Evolutionary conservation across 1,140 invertebrate genomes (phyloP).

Genomic region (Neodiprion virginianus): DNA sequence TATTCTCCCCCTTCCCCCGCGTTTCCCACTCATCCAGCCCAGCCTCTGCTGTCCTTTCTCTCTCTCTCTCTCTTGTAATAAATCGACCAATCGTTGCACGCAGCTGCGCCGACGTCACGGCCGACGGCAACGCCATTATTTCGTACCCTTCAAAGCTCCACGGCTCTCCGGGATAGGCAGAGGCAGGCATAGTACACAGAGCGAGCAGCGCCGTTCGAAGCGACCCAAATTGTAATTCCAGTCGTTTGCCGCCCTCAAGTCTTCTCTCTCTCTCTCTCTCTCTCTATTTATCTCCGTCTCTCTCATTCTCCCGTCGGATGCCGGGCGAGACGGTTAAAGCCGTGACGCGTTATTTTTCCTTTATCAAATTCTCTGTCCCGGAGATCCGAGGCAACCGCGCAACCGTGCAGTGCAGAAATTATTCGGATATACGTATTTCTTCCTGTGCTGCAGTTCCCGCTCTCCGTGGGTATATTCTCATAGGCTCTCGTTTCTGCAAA

Average conservation of each 20-base stretch:
- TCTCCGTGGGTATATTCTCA: no score
- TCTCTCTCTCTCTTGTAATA: not conserved
- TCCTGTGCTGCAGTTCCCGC: no score
- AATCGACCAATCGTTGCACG: slow-evolving; percentile 8
- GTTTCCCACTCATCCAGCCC: not conserved
- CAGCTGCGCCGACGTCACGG: slow-evolving; percentile 11
- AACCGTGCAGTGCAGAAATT: not conserved
- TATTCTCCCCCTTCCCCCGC: not conserved
- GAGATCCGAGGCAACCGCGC: not conserved
- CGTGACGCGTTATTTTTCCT: not conserved
- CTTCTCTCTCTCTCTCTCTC: no score
- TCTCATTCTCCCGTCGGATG: no score
- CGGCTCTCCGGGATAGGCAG: not conserved
- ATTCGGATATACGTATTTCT: no score
- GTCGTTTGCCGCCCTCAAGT: not conserved
- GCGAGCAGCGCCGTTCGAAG: not conserved
- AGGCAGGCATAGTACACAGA: not conserved
- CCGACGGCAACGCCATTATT: not conserved
- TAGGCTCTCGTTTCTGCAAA: no score
- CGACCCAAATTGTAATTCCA: slow-evolving; percentile 4
- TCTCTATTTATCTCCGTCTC: no score
- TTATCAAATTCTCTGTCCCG: not conserved
- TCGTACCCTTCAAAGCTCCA: slow-evolving; percentile 4
- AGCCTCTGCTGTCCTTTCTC: not conserved
- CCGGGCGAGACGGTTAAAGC: not conserved